Percentiles rank a stretch among this genome's conserved stretches.
phyloP scores from a whole-genome alignment of 1,140 invertebrate genomes.

The Leucophenga varia region DNA sequence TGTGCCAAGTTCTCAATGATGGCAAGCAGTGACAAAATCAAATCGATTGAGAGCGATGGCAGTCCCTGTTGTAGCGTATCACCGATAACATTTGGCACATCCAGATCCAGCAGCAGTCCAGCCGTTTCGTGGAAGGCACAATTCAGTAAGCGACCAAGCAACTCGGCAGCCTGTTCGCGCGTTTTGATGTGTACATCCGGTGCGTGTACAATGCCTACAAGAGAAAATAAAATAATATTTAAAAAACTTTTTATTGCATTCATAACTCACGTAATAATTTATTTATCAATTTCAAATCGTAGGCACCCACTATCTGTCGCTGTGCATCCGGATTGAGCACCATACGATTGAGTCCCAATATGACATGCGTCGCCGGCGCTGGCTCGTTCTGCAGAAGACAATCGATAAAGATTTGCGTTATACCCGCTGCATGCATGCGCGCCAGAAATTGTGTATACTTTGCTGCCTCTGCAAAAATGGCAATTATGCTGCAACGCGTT shows the following conservation, averaged over 20 bases:
- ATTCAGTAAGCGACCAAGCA: constrained; percentile 27
- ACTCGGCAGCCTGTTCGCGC: constrained; percentile 35
- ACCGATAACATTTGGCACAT: constrained; percentile 20
- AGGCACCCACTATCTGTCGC: constrained; percentile 28
- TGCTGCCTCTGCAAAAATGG: constrained; percentile 40
- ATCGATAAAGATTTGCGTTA: constrained; percentile 32
- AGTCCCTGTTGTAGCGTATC: constrained; percentile 25
- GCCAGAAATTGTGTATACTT: constrained; percentile 30
- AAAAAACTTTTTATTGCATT: too few relatives aligned
- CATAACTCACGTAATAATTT: too few relatives aligned
- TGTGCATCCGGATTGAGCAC: constrained; percentile 23
- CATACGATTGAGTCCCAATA: constrained; percentile 37
- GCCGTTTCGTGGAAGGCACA: constrained; percentile 28
- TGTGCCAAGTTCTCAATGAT: constrained; percentile 38
- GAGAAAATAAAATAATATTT: too few relatives aligned
- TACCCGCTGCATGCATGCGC: constrained; percentile 26
- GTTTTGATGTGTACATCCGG: constrained; percentile 30
- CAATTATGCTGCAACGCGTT: constrained; percentile 32
- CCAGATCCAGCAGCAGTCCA: constrained; percentile 9
- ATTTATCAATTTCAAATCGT: too few relatives aligned
- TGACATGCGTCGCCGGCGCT: constrained; percentile 27
- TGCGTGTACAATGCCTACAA: constrained; percentile 13
- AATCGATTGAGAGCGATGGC: constrained; percentile 33
- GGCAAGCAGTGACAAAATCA: constrained; percentile 32
- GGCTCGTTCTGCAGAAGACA: constrained; percentile 32